Percentiles rank a stretch among this genome's conserved stretches.
Evolutionary conservation across 2,797 vertebrate species (phyloP).

Genomic region (Enteromius viviparus): DNA sequence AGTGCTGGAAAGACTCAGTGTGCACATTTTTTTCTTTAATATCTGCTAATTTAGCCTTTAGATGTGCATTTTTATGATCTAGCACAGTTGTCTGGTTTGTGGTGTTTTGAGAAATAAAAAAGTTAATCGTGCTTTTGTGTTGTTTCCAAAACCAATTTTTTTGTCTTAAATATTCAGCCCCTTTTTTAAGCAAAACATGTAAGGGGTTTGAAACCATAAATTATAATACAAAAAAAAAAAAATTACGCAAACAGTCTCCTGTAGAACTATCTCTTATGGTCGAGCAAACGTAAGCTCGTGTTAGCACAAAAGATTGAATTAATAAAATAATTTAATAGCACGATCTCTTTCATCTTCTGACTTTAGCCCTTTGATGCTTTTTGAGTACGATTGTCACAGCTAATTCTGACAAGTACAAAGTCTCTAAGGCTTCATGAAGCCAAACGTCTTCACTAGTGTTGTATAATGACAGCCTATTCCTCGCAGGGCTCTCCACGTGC

Average conservation of each 20-base stretch:
- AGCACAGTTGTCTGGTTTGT: slow-evolving; percentile 29
- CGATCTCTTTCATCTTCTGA: slow-evolving; percentile 15
- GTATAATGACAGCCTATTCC: slow-evolving; percentile 23
- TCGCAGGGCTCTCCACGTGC: not conserved
- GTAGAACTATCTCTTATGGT: not conserved
- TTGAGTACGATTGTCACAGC: slow-evolving; percentile 6
- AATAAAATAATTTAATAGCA: slow-evolving; percentile 1
- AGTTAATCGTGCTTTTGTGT: not conserved
- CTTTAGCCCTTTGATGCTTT: slow-evolving; percentile 12
- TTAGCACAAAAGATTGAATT: not conserved
- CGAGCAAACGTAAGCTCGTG: not conserved
- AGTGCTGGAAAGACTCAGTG: not conserved
- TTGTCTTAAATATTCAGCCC: not conserved
- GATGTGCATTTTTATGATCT: slow-evolving; percentile 27
- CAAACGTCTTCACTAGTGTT: slow-evolving; percentile 29
- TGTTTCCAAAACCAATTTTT: not conserved
- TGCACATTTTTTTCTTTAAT: slow-evolving; percentile 27
- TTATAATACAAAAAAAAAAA: not conserved
- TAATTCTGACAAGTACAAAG: slow-evolving; percentile 27
- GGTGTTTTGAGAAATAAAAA: not conserved
- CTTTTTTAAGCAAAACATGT: not conserved
- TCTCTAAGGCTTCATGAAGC: slow-evolving; percentile 25
- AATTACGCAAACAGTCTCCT: not conserved
- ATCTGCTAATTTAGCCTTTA: slow-evolving; percentile 33
- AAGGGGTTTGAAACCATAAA: not conserved